phyloP scores from a whole-genome alignment of 2,888 invertebrate species.

The Papilio elwesi region DNA sequence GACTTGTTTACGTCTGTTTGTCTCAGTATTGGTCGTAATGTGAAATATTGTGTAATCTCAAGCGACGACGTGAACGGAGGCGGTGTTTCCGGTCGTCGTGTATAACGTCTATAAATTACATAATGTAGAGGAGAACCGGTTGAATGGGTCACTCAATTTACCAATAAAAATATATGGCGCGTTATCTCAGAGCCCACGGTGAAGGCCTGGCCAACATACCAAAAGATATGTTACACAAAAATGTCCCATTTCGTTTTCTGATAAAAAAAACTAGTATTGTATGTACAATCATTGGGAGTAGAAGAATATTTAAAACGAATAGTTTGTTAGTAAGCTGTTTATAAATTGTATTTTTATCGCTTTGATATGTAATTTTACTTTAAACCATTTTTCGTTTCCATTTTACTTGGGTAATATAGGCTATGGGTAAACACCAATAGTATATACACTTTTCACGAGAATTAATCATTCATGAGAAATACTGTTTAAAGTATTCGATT shows the following conservation, averaged over 20 bases:
- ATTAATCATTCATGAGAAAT: too few relatives aligned
- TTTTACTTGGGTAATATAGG: too few relatives aligned
- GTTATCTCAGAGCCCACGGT: conserved; percentile 5
- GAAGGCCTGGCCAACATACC: neutral
- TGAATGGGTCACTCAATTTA: conserved; percentile 20
- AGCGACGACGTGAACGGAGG: neutral
- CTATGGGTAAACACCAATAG: too few relatives aligned
- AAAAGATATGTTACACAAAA: neutral
- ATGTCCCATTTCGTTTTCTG: neutral
- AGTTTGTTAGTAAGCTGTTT: neutral
- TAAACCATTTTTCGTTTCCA: neutral
- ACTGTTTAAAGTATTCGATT: neutral
- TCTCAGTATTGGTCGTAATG: neutral
- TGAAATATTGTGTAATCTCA: conserved; percentile 7
- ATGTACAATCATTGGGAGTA: neutral
- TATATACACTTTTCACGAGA: too few relatives aligned
- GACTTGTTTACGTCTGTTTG: neutral
- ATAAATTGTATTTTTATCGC: too few relatives aligned
- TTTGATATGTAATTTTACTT: neutral
- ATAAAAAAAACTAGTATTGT: neutral
- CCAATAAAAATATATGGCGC: conserved; percentile 7
- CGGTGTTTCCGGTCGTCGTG: neutral
- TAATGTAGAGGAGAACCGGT: conserved; percentile 5
- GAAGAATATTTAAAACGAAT: neutral
- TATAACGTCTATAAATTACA: neutral